A percentile compares a stretch with the other conserved stretches of the same genome.
These are phyloP conservation scores for Paralichthys olivaceus DNA, from an alignment of 2,113 vertebrate genomes.

Conservation along the genomic window DNA sequence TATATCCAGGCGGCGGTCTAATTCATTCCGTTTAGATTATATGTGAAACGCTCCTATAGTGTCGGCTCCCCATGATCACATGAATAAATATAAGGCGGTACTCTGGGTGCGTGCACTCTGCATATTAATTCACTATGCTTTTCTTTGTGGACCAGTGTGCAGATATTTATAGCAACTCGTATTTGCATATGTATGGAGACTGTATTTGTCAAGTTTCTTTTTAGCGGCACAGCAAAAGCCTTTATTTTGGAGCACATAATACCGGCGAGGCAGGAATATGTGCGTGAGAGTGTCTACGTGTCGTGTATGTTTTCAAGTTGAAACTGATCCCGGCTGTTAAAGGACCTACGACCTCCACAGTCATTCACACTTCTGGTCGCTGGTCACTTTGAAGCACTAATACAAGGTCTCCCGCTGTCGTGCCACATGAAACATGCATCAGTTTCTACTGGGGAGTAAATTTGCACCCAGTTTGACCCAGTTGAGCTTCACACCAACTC, in stretches of 20 bases:
- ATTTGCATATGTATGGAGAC: conserved; percentile 56
- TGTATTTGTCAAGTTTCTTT: conserved; percentile 31
- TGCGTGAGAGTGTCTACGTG: neutral
- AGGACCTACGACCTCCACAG: conserved; percentile 5
- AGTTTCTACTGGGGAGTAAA: neutral
- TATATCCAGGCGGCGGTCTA: conserved; percentile 8
- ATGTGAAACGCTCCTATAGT: conserved; percentile 8
- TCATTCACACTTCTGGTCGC: conserved; percentile 47
- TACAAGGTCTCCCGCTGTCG: conserved; percentile 24
- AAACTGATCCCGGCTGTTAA: conserved; percentile 10
- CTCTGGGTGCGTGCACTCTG: conserved; percentile 29
- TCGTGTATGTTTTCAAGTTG: neutral
- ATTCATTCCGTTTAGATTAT: conserved; percentile 55
- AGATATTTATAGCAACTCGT: conserved; percentile 45
- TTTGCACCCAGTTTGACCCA: conserved; percentile 29
- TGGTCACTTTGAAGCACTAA: conserved; percentile 35
- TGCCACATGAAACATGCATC: conserved; percentile 8
- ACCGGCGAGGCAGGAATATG: neutral
- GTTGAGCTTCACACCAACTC: conserved; percentile 30
- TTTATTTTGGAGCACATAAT: conserved; percentile 13
- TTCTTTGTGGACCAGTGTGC: conserved; percentile 25
- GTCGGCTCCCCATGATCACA: conserved; percentile 24
- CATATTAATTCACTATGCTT: conserved; percentile 34
- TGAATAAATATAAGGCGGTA: conserved; percentile 60
- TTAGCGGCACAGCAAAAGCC: neutral